phyloP scores from a whole-genome alignment of 2,888 invertebrate species.

The Nomada flava region DNA sequence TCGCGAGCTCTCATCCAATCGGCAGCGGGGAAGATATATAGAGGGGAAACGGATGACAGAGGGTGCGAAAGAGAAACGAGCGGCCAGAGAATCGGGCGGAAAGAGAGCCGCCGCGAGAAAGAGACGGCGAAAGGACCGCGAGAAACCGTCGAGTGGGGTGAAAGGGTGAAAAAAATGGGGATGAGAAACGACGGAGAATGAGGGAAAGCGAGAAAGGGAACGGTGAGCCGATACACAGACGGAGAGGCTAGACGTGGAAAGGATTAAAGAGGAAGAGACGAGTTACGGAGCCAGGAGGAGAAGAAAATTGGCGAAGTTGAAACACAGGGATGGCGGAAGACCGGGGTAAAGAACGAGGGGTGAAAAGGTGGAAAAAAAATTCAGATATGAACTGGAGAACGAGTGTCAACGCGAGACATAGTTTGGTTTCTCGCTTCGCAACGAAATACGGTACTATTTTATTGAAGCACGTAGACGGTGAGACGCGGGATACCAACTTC shows the following conservation, averaged over 20 bases:
- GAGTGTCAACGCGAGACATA: constrained; percentile 4
- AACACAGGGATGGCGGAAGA: background rate
- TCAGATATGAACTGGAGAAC: background rate
- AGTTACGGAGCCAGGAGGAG: background rate
- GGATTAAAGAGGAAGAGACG: background rate
- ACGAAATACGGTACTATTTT: constrained; percentile 73
- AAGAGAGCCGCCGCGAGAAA: constrained; percentile 16
- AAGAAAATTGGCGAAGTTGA: constrained; percentile 12
- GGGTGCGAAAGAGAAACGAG: constrained; percentile 52
- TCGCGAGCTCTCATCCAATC: constrained; percentile 81
- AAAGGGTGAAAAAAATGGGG: background rate
- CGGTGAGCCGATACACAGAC: background rate
- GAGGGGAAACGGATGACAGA: constrained; percentile 56
- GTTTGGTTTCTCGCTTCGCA: constrained; percentile 24
- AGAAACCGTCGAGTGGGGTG: constrained; percentile 1
- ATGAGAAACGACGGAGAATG: background rate
- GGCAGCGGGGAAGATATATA: constrained; percentile 59
- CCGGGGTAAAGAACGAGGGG: background rate
- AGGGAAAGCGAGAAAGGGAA: constrained; percentile 22
- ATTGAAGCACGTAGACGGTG: constrained; percentile 68
- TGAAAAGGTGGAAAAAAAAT: background rate
- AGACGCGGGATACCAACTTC: constrained; percentile 68
- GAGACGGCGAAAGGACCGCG: background rate
- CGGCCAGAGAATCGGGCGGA: constrained; percentile 30
- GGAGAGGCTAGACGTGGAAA: background rate